Evolutionary conservation across 2,797 vertebrate genomes (phyloP), one percentile per base, ranked within the genome.

Genomic region (Xiphorhynchus erythropygius): DNA sequence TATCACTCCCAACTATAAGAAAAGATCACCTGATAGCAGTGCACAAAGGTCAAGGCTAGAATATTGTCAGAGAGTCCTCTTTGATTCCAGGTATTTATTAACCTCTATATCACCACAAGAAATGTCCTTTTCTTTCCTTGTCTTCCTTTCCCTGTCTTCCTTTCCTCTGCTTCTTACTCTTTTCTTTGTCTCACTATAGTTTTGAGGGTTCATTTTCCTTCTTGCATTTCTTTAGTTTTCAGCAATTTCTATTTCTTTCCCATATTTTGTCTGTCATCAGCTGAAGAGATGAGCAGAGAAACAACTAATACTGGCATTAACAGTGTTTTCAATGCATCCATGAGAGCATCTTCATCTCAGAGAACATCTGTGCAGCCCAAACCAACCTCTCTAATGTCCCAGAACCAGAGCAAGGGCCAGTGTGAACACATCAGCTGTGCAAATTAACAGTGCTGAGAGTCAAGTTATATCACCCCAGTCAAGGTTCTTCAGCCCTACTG

Each of bases 61-160:
- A 83, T 78, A 85, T 16, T 53, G 32, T 33, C 52, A 76, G 44
- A 67, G n/a, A 71, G 35, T 56, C 14, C 3, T n/a, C 69, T 82
- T 74, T 83, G 64, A 82, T 82, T 69, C 52, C 33, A 81, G 13
- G 10, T 18, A 37, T 75, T 91, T 91, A n/a, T 89, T 91, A 87
- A 91, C 28, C 24, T 50, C 53, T 86, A 83, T 86, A 60, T 14
- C 81, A 32, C 39, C 52, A 65, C 4, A 30, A 24, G 7, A 68
- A 81, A 49, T 57, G 27, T 28, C 24, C 9, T 59, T 95, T 87
- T 12, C 3, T 53, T 77, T 59, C 5, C 5, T 21, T 65, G 3
- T 6, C 25, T 77, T 25, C 4, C 6, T 84, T 49, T 62, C 24
- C 25, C 35, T 37, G 35, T 37, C 35, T 37, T 37, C 35, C 35